These are phyloP conservation scores for Pempheris klunzingeri DNA, from an alignment of 2,797 vertebrate genomes.

Conservation along the genomic window DNA sequence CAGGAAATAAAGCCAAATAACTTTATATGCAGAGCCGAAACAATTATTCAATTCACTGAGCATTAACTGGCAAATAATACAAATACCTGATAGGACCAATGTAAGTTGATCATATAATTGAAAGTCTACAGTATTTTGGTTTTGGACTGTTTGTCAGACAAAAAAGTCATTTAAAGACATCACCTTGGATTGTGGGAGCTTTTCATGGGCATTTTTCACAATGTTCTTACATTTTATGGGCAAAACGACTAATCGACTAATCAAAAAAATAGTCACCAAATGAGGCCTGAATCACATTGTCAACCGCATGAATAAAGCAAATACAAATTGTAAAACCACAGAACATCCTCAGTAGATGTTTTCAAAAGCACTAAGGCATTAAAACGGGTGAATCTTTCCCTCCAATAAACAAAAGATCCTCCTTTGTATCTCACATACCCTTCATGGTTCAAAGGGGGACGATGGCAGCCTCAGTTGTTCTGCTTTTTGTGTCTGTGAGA, in stretches of 20 bases:
- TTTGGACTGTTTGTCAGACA: neutral
- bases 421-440: constrained; percentile 33
- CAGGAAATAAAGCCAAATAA: neutral
- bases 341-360: neutral
- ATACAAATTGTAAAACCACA: neutral
- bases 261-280: neutral
- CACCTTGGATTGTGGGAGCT: neutral
- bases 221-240: too few relatives aligned
- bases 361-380: neutral
- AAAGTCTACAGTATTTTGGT: too few relatives aligned
- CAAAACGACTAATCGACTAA: neutral
- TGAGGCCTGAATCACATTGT: neutral
- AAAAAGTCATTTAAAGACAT: neutral
- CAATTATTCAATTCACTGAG: neutral
- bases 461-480: constrained; percentile 26
- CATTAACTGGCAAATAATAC: too few relatives aligned
- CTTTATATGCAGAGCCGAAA: neutral
- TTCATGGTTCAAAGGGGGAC: constrained; percentile 28
- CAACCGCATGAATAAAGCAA: neutral
- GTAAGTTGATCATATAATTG: neutral
- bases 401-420: constrained; percentile 31
- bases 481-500: constrained; percentile 48
- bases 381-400: constrained; percentile 4
- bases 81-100: too few relatives aligned
- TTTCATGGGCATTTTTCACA: neutral